Evolutionary conservation across 1,140 invertebrate species (phyloP).

Genomic region (Diuraphis noxia): DNA sequence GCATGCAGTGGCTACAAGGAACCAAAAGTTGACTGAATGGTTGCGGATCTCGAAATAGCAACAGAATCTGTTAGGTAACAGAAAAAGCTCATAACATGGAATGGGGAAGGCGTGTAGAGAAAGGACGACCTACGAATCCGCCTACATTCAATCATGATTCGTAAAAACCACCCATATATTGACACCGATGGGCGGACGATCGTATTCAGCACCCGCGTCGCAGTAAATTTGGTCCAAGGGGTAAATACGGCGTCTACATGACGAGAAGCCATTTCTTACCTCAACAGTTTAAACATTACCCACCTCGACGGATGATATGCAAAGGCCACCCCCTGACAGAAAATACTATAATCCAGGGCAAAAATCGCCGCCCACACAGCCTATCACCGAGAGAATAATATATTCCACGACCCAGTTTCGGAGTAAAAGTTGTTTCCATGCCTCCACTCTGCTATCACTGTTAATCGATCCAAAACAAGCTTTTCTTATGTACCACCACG

Average conservation of each 20-base stretch:
- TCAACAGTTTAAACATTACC: neutral
- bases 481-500: neutral
- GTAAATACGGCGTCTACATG: neutral
- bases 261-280: neutral
- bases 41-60: neutral
- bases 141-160: neutral
- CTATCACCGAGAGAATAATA: neutral
- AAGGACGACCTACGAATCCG: neutral
- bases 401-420: neutral
- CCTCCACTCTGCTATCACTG: neutral
- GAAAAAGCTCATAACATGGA: neutral
- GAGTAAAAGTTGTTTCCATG: neutral
- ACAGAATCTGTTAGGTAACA: neutral
- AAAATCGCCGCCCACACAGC: neutral
- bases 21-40: neutral
- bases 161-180: neutral
- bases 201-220: neutral
- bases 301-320: neutral
- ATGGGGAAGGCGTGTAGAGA: neutral
- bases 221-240: neutral
- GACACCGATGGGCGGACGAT: neutral
- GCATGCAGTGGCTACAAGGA: too few relatives aligned
- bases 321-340: neutral
- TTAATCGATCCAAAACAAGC: neutral
- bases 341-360: neutral